Evolutionary conservation across 2,113 vertebrate genomes (phyloP), one percentile per base, ranked within the genome.

Genomic region (Mustela lutreola): DNA sequence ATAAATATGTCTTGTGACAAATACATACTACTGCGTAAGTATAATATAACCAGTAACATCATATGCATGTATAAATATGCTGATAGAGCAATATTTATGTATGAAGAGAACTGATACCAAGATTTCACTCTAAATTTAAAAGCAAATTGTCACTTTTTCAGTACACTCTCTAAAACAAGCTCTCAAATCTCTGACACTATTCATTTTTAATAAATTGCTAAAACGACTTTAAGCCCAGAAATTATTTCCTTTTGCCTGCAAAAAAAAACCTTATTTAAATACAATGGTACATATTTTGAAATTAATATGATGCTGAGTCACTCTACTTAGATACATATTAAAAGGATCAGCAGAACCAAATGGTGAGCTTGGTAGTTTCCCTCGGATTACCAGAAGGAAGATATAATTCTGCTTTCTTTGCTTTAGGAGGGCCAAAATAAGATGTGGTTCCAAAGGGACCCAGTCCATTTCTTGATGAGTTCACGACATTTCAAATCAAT

Each of bases 1-100:
- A 95, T 96, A 97, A 98, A 97, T 97, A 97, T 85, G 81, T 96
- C 95, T 83, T 88, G 53, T 95, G 96, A 98, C 97, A 97, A 95
- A 91, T 89, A 36, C 81, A 60, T 48, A 85, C 82, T 75, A 60
- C 84, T 70, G 84, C 62, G 12, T 76, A 89, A 76, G 76, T 92
- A 89, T 85, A 93, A 93, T 94, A 97, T 90, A 98, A 88, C 81
- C 45, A 76, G 95, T 56, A 97, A 90, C 71, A 97, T 78, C 58
- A 92, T 42, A 88, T 39, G 63, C 94, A 95, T 92, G 53, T 94
- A 65, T 76, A 95, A 97, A 96, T 93, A 94, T n/a, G 12, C 67
- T 65, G 82, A 89, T 85, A 88, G 86, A 93, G 83, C 22, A 93
- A 83, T 94, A 96, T 84, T 95, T 93, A 88, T 58, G 71, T 94